Base-by-base conservation (phyloP, 2,888 invertebrate species). In the Rhagophthalmus giganteus region DNA sequence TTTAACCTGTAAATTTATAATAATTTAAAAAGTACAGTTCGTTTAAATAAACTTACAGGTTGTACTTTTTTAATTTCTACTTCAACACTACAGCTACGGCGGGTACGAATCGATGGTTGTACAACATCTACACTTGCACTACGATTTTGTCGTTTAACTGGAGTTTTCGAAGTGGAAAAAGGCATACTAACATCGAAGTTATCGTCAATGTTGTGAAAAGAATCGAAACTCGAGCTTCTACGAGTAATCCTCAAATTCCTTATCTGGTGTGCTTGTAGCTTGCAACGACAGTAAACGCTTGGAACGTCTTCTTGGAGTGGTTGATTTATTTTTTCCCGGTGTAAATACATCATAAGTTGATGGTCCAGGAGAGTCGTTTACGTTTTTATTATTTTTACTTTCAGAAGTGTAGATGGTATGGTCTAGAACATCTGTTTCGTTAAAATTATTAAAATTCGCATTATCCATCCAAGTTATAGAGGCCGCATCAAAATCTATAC, bases 351-450 rank as follows among this genome's bases (percentile, higher is more conserved):
- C n/a, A 27, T 27, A 13, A n/a, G 9, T 8, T 16, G 8, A 13
- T 11, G 14, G 52, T 37, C 68, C 57, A 25, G 67, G 64, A 51
- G n/a, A n/a, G n/a, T n/a, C n/a, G n/a, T n/a, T n/a, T n/a, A n/a
- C n/a, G n/a, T n/a, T n/a, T n/a, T n/a, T n/a, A n/a, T n/a, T n/a
- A n/a, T n/a, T n/a, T n/a, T n/a, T n/a, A n/a, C n/a, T n/a, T n/a
- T n/a, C n/a, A n/a, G n/a, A n/a, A n/a, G n/a, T n/a, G n/a, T n/a
- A n/a, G n/a, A n/a, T n/a, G n/a, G n/a, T n/a, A n/a, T n/a, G n/a
- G n/a, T n/a, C n/a, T n/a, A n/a, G n/a, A n/a, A n/a, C n/a, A n/a
- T n/a, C n/a, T n/a, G n/a, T n/a, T n/a, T n/a, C n/a, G n/a, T n/a
- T n/a, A n/a, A n/a, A n/a, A n/a, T n/a, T n/a, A n/a, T n/a, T n/a